These are phyloP conservation scores for Pseudomyrmex flavicornis DNA, from an alignment of 1,140 invertebrate genomes.

Conservation along the genomic window DNA sequence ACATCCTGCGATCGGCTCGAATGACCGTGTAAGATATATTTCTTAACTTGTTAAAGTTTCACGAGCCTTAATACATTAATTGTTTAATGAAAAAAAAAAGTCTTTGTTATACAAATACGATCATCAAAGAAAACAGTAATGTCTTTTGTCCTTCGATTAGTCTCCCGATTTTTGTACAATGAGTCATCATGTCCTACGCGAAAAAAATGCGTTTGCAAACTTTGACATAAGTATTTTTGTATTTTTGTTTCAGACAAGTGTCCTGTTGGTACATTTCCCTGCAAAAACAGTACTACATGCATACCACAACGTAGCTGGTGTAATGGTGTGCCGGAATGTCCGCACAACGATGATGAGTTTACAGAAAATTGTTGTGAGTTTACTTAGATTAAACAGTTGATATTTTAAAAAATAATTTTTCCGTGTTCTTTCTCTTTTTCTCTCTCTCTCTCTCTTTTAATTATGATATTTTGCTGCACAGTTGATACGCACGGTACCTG, in stretches of 20 bases:
- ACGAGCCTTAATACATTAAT: too few relatives aligned
- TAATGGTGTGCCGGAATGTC: constrained; percentile 89
- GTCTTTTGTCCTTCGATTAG: too few relatives aligned
- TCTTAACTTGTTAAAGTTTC: too few relatives aligned
- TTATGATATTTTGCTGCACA: constrained; percentile 56
- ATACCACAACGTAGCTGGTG: constrained; percentile 89
- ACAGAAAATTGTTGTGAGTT: constrained; percentile 79
- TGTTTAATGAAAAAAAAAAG: too few relatives aligned
- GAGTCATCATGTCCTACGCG: not conserved
- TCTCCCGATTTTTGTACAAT: constrained; percentile 10
- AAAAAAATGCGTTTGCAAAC: not conserved
- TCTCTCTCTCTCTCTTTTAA: not conserved
- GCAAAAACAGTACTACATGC: constrained; percentile 89
- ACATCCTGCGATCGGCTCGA: too few relatives aligned
- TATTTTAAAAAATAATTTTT: not conserved
- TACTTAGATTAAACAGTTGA: constrained; percentile 4
- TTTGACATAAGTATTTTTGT: constrained; percentile 52
- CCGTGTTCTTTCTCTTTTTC: not conserved
- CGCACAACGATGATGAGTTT: constrained; percentile 88
- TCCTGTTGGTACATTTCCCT: constrained; percentile 89
- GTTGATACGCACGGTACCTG: constrained; percentile 73
- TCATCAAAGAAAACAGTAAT: too few relatives aligned
- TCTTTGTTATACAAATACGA: too few relatives aligned
- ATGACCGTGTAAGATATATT: too few relatives aligned
- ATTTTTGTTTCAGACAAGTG: constrained; percentile 82